phyloP scores from a whole-genome alignment of 2,797 vertebrate species.

The Sarcoramphus papa region DNA sequence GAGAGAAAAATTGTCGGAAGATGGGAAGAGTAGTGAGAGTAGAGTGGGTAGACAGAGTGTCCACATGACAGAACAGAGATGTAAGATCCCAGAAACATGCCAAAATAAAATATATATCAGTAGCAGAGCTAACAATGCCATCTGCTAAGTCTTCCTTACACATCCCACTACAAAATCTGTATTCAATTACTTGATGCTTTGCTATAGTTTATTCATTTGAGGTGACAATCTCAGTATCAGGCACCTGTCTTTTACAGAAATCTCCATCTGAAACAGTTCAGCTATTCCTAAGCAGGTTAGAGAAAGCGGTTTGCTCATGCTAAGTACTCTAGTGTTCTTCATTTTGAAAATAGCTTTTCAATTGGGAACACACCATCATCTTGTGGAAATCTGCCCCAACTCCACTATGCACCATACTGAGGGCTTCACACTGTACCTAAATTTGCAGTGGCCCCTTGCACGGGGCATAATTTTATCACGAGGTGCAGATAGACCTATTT shows the following conservation, averaged over 20 bases:
- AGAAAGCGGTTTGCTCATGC: neutral
- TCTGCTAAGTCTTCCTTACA: neutral
- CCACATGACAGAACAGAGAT: neutral
- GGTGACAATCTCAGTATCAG: neutral
- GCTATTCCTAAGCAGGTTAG: neutral
- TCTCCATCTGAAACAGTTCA: neutral
- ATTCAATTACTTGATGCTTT: neutral
- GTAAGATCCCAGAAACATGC: neutral
- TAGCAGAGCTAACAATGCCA: neutral
- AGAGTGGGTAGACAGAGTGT: neutral
- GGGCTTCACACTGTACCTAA: neutral
- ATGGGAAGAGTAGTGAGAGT: neutral
- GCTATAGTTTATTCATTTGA: neutral
- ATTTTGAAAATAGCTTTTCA: neutral
- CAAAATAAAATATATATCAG: neutral
- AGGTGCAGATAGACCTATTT: neutral
- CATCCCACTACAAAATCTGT: neutral
- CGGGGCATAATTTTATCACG: neutral
- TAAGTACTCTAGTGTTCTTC: neutral
- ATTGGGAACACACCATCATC: neutral
- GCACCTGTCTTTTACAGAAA: neutral
- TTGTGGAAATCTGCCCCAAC: neutral
- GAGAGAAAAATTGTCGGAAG: neutral
- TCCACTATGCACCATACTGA: neutral
- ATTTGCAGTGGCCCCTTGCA: neutral